Evolutionary conservation across 2,113 vertebrate species (phyloP), one percentile per base, ranked within the genome.

Genomic region (Antigone vipio): DNA sequence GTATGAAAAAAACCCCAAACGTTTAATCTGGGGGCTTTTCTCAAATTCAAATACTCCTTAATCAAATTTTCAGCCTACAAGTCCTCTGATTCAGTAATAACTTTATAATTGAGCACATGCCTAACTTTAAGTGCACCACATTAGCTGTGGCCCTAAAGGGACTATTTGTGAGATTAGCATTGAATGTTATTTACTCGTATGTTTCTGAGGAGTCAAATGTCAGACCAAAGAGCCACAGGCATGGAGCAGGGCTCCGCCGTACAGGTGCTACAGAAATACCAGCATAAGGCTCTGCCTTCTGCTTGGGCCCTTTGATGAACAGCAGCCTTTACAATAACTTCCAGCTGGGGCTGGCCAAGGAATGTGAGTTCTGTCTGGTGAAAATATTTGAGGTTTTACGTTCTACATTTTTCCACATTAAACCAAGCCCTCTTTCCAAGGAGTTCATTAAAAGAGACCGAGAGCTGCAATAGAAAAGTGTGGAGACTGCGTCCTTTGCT

Each of bases 361-460:
- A 90, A 94, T 92, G 74, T 0, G 8, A 95, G 35, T 67, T 83
- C 84, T 93, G 92, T 77, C 93, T 95, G 82, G 74, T 74, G 62
- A 96, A 96, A 96, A 95, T 94, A 94, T 59, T 94, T 96, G 92
- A 90, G 90, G 93, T 90, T 96, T 96, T 88, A 69, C 42, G 3
- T 97, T 92, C 76, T 85, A 49, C 71, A 82, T 96, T 95, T 96
- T 96, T 96, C 95, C 88, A 71, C 88, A 88, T 83, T 85, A 96
- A 94, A 93, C 15, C 63, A 83, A 93, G 18, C 10, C n/a, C 7
- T 62, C 42, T 95, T 94, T 96, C 93, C 92, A 95, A 85, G 64
- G 35, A 93, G 62, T 91, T 95, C 45, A 66, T 76, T 93, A 87
- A 93, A 88, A 84, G 50, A 80, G 68, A 69, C 53, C 66, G 72